Conservation (phyloP, 2,797 vertebrate species). For the Microctenopoma stevenorrisi region DNA sequence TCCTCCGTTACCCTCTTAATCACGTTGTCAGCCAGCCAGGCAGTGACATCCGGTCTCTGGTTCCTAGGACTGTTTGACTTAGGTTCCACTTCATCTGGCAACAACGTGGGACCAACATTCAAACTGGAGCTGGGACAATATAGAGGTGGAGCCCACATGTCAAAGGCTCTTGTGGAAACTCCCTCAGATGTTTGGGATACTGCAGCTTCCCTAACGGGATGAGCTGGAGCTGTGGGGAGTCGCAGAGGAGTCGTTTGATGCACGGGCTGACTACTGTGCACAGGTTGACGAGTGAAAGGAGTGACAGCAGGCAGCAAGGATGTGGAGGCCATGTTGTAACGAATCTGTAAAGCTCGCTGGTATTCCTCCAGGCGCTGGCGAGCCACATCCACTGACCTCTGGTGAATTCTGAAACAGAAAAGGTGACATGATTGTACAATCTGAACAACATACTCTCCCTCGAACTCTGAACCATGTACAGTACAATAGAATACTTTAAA, state of each 20-base stretch:
- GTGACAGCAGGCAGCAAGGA: not conserved
- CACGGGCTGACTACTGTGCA: not conserved
- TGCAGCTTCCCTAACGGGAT: not conserved
- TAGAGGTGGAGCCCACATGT: not conserved
- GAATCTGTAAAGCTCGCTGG: constrained; percentile 84
- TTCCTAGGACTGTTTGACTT: not conserved
- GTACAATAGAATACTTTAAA: too few species aligned
- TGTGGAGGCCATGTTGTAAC: constrained; percentile 53
- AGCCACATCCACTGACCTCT: constrained; percentile 85
- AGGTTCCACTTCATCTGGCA: not conserved
- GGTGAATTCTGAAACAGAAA: constrained; percentile 82
- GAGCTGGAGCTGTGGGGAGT: not conserved
- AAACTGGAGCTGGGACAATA: not conserved
- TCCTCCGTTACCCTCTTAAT: constrained; percentile 53
- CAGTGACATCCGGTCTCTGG: not conserved
- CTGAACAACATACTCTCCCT: too few species aligned
- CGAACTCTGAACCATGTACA: not conserved
- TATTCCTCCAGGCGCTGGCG: constrained; percentile 87
- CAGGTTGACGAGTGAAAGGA: not conserved
- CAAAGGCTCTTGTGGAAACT: constrained; percentile 11
- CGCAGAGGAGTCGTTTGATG: not conserved
- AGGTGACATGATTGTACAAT: not conserved
- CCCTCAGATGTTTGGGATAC: constrained; percentile 13
- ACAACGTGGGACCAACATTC: not conserved
- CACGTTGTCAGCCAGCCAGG: constrained; percentile 45